Base-by-base conservation (phyloP, 2,888 invertebrate genomes). In the Tridacna crocea region DNA sequence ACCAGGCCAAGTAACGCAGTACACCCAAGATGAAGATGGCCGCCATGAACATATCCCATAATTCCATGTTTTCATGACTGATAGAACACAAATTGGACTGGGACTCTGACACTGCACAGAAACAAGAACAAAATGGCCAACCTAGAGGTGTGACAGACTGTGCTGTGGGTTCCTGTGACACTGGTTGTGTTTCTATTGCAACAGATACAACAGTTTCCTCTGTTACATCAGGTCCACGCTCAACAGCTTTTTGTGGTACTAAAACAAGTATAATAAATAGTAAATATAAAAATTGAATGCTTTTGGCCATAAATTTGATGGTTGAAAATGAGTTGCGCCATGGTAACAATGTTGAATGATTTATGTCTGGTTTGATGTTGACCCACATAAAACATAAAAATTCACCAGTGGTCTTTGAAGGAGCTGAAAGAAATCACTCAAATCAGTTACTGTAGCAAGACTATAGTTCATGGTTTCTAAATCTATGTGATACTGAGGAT, bases 1-100 rank as follows among this genome's bases (percentile, higher is more conserved):
- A 81, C 89, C 90, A 91, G 74, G 87, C 83, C 74, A 90, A 78
- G 65, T 89, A 80, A 79, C 90, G 87, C 65, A 91, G 84, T 72
- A 90, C 79, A 82, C 90, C 79, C 74, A 87, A 84, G 22, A 87
- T 80, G 61, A 90, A 80, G 70, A 91, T 84, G 79, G 91, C 84
- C 70, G 87, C 82, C 72, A 91, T 84, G 63, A 90, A 80, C 72
- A 90, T 86, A 70, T 85, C 77, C 77, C 74, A 77, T 15, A 74
- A 82, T 82, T 90, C 89, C 91, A 91, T 91, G 90, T 91, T 88
- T 63, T 88, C 90, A 87, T 90, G 88, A 72, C 88, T 88, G 72
- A 79, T 46, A 73, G 66, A 55, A 66, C 19, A 46, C 22, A 66
- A 27, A 19, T 17, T 48, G 27, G 65, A 65, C 66, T 63, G 72